Evolutionary conservation across 2,888 invertebrate genomes (phyloP).

Genomic region (Macrosiphum euphorbiae): DNA sequence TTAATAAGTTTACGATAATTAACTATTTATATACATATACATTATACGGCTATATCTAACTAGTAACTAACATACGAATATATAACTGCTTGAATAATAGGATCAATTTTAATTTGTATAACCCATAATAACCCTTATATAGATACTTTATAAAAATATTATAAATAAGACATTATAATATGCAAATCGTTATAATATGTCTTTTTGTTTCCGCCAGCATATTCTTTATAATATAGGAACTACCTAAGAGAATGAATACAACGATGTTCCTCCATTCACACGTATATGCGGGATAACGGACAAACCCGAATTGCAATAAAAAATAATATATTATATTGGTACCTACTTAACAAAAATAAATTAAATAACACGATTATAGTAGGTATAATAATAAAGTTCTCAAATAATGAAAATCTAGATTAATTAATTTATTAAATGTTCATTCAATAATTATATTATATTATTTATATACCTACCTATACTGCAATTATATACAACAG

Average conservation of each 20-base stretch:
- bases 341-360: conserved; percentile 7
- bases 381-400: not conserved
- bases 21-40: no score
- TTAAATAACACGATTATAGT: not conserved
- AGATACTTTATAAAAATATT: not conserved
- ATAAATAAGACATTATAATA: not conserved
- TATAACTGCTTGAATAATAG: not conserved
- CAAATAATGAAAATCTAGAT: not conserved
- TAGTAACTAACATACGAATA: not conserved
- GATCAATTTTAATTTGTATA: not conserved
- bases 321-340: not conserved
- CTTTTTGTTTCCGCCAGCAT: conserved; percentile 58
- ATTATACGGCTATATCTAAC: not conserved
- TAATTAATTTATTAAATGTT: not conserved
- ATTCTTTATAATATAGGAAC: not conserved
- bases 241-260: not conserved
- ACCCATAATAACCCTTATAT: not conserved
- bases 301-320: conserved; percentile 23
- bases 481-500: not conserved
- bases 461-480: not conserved
- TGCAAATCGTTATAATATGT: not conserved
- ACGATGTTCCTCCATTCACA: not conserved
- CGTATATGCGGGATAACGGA: conserved; percentile 58
- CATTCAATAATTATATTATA: not conserved
- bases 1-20: not conserved